Base-by-base conservation (phyloP, 2,888 invertebrate species). In the Pristionchus arcanus region DNA sequence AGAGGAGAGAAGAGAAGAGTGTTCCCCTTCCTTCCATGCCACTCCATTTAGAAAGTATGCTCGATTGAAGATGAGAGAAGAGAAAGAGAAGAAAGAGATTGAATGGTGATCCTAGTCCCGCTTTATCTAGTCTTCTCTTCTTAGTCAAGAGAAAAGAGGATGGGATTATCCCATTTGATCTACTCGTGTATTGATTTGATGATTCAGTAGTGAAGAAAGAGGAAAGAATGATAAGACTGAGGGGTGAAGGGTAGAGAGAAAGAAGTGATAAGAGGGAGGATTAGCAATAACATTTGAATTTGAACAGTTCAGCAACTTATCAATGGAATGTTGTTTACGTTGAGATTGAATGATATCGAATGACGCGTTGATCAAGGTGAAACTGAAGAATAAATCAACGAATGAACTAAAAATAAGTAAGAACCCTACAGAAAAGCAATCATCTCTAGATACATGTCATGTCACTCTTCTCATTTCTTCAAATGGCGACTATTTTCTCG, bases 11-110 rank as follows among this genome's bases (percentile, higher is more conserved):
- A 28, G 37, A 83, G 84, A 59, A 81, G 49, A 81, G 81, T 49
- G 81, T 81, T 42, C 81, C 49, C 21, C 63, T 63, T 42, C 42
- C 42, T n/a, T n/a, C 53, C 81, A 81, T 81, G 81, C n/a, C 81
- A 81, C 81, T 81, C 49, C 81, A 74, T 74, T 71, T 74, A 74
- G 74, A 74, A 74, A 74, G 74, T 74, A 74, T 21, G 74, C 74
- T 74, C 74, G 74, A 74, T 74, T 74, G 74, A 34, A 19, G 19
- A 68, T 31, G 68, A 31, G 31, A 68, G 31, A 66, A 21, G 31
- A 31, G 31, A 31, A 68, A 66, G 15, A 34, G 71, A 19, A 71
- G 7, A 28, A 19, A 71, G 71, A 28, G 21, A 13, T 34, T 42
- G 77, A 34, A 49, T 71, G 66, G 25, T 77, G 49, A 77, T 77